Base-by-base conservation (phyloP, 2,888 invertebrate genomes). In the Athetis lepigone region DNA sequence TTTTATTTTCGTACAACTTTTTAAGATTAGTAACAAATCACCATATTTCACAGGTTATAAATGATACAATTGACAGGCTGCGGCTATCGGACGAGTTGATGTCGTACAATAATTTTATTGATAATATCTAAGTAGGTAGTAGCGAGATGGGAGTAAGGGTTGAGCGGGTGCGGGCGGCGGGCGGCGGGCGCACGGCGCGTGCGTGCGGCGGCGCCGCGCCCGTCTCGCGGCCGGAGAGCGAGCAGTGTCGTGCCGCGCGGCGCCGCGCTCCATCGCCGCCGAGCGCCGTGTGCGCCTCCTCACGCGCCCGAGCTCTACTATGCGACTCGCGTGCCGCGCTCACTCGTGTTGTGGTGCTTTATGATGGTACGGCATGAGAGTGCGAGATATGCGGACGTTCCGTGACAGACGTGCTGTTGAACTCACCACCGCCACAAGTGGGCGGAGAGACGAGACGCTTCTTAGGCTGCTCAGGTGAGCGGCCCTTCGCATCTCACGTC, bases 101-200 rank as follows among this genome's bases (percentile, higher is more conserved):
- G 88, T 89, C 79, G 89, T 90, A 91, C 89, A 92, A 93, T 94
- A 92, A 92, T 92, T 93, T 93, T 94, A 94, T 94, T 94, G 94
- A 94, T 94, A 93, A 94, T 93, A 94, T 94, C 91, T 90, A 89
- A 90, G 91, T 90, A 90, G 89, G 88, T 88, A 89, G 91, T 89
- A 89, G 88, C 85, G 92, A 92, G 93, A 92, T 92, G 92, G 88
- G 89, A 91, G 90, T 88, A 87, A 86, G 88, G 89, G 86, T 82
- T 81, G 80, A 61, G 58, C 65, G 80, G 65, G 82, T 71, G 83
- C 73, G 71, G 64, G 68, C 42, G 77, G 67, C 70, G 75, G 72
- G 71, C 49, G 79, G 67, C 73, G 75, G 82, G 79, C 68, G 80
- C 82, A 87, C 71, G 76, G 78, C 90, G 92, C 90, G 87, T 89